Evolutionary conservation across 2,888 invertebrate genomes (phyloP), one percentile per base, ranked within the genome.

Genomic region (Dryococelus australis): DNA sequence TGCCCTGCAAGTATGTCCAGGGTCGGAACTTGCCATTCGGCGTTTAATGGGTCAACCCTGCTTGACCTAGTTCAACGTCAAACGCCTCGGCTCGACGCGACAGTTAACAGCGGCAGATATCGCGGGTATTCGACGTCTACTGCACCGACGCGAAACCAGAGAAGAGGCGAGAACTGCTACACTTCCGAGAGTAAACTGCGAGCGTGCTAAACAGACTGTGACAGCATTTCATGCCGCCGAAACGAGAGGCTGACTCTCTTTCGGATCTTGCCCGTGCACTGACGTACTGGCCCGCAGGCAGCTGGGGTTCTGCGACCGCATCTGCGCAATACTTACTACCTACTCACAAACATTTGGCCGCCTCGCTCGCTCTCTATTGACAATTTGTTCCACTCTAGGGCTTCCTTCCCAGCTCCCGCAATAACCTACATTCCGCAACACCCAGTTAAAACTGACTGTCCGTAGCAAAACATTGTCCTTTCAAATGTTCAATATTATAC

Each of bases 51-150:
- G 83, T 83, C 83, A 83, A 83, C 83, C 83, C 83, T 35, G 43
- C 83, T 35, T 83, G 83, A 83, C 83, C 83, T 83, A 83, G 35
- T 83, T 83, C 20, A 83, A 83, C 83, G 35, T 83, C 65, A 65
- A n/a, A 51, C 65, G 24, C 65, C 24, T 65, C 65, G 35, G 35
- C 35, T 0, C 20, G 65, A 16, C 0, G n/a, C 65, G 65, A 1
- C 20, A 20, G 65, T n/a, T 47, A 51, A 47, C 47, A 65, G 65
- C 65, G n/a, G 51, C 20, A 20, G 65, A 65, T 35, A 65, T 20
- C n/a, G 65, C 65, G 65, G 65, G n/a, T 65, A 16, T 65, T 65
- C 24, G 24, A 8, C 65, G 65, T 35, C 35, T 35, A 1, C 24
- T 3, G 65, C 10, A 16, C 65, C n/a, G 65, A 10, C 65, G n/a